Evolutionary conservation across 2,113 vertebrate genomes (phyloP).

Genomic region (Apodemus speciosus): DNA sequence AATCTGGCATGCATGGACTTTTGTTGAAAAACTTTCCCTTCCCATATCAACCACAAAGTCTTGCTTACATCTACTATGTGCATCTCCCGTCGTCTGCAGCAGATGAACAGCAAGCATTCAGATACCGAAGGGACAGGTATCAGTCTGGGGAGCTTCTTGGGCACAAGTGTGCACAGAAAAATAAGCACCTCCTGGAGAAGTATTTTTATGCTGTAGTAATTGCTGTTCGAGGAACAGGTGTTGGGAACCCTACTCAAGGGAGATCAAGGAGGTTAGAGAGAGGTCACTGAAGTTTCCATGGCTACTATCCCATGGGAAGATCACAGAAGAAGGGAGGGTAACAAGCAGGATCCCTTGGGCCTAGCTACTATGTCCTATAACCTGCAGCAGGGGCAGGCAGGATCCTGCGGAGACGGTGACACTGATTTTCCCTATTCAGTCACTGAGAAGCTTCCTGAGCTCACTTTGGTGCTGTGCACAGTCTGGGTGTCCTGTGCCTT

Average conservation of each 20-base stretch:
- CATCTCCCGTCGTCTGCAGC: conserved; percentile 55
- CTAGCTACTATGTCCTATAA: not conserved
- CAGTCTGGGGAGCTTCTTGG: not conserved
- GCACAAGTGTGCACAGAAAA: not conserved
- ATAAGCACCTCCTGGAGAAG: not conserved
- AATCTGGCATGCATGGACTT: not conserved
- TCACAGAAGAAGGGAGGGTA: not conserved
- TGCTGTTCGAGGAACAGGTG: conserved; percentile 56
- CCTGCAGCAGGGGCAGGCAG: not conserved
- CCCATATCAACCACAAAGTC: not conserved
- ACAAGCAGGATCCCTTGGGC: not conserved
- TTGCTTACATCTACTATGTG: conserved; percentile 46
- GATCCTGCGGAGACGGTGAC: not conserved
- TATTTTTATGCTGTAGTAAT: conserved; percentile 49
- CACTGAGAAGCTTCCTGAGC: not conserved
- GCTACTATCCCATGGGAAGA: conserved; percentile 2
- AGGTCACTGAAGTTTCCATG: conserved; percentile 46
- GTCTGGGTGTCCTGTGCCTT: not conserved
- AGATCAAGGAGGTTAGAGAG: conserved; percentile 19
- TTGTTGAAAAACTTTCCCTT: not conserved
- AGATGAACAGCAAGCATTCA: conserved; percentile 61
- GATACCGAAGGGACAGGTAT: not conserved
- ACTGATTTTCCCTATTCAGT: not conserved
- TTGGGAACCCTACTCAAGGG: conserved; percentile 49
- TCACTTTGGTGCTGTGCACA: not conserved